Percentiles rank a stretch among this genome's conserved stretches.
Conservation (phyloP, 2,888 invertebrate genomes). For the Geotrupes spiniger region DNA sequence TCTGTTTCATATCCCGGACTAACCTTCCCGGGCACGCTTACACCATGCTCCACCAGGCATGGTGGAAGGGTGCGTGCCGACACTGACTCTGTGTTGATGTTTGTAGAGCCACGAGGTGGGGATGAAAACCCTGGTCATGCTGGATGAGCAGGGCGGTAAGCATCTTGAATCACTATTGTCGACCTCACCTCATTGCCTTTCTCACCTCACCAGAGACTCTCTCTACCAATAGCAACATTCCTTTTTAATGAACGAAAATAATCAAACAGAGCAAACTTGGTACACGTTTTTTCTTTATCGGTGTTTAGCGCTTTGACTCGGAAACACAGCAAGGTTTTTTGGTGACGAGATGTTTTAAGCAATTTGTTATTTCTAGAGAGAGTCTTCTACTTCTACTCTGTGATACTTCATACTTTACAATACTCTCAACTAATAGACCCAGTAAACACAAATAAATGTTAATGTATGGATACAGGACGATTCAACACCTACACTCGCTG, state of each 20-base stretch:
- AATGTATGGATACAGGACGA: background rate
- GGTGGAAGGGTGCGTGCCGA: slow-evolving; percentile 18
- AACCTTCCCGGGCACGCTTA: slow-evolving; percentile 18
- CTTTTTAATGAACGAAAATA: background rate
- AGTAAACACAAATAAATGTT: slow-evolving; percentile 3
- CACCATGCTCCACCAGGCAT: slow-evolving; percentile 18
- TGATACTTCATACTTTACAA: slow-evolving; percentile 17
- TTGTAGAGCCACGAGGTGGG: slow-evolving; percentile 99
- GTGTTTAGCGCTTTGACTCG: slow-evolving; percentile 25
- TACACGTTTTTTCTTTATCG: slow-evolving; percentile 13
- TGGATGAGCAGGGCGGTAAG: slow-evolving; percentile 99
- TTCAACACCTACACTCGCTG: background rate
- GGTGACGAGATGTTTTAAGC: slow-evolving; percentile 21
- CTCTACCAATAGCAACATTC: slow-evolving; percentile 14
- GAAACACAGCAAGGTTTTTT: slow-evolving; percentile 22
- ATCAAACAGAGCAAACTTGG: slow-evolving; percentile 23
- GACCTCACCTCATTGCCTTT: slow-evolving; percentile 22
- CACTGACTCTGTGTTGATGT: slow-evolving; percentile 48
- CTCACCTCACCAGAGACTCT: slow-evolving; percentile 22
- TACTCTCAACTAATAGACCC: slow-evolving; percentile 15
- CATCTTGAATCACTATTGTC: slow-evolving; percentile 51
- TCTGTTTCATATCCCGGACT: slow-evolving; percentile 23
- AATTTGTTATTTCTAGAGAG: slow-evolving; percentile 23
- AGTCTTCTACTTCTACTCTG: slow-evolving; percentile 22
- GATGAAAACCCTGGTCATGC: slow-evolving; percentile 98